phyloP scores from a whole-genome alignment of 2,888 invertebrate species.

The Pyrgus malvae region DNA sequence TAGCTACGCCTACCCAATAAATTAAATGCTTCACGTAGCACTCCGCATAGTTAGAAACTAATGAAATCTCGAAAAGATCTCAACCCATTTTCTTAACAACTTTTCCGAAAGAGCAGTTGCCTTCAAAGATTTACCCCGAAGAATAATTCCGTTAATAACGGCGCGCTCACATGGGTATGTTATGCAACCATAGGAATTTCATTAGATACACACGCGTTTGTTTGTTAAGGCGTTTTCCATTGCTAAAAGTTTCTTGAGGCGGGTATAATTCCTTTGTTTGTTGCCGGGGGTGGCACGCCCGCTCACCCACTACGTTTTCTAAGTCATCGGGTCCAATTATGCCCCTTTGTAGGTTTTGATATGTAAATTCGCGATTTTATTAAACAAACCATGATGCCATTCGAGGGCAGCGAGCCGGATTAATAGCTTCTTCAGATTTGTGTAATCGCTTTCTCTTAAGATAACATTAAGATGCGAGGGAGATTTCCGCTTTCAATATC shows the following conservation, averaged over 20 bases:
- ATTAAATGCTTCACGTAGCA: slow-evolving; percentile 75
- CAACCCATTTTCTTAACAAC: slow-evolving; percentile 82
- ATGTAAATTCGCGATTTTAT: slow-evolving; percentile 82
- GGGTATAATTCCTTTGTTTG: slow-evolving; percentile 83
- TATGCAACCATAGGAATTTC: slow-evolving; percentile 83
- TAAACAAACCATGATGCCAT: slow-evolving; percentile 82
- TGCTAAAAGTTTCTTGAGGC: slow-evolving; percentile 83
- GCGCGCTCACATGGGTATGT: slow-evolving; percentile 75
- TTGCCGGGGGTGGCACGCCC: slow-evolving; percentile 70
- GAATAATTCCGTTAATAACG: slow-evolving; percentile 81
- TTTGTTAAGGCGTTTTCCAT: slow-evolving; percentile 83
- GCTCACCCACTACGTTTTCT: slow-evolving; percentile 79
- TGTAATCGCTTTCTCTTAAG: slow-evolving; percentile 81
- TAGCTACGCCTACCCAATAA: slow-evolving; percentile 80
- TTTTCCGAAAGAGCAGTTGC: slow-evolving; percentile 80
- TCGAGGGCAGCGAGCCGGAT: slow-evolving; percentile 79
- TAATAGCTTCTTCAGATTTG: slow-evolving; percentile 82
- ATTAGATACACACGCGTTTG: slow-evolving; percentile 82
- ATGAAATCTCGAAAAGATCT: slow-evolving; percentile 79
- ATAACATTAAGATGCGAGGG: slow-evolving; percentile 74
- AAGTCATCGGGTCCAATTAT: slow-evolving; percentile 83
- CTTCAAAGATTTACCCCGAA: slow-evolving; percentile 79
- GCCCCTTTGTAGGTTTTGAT: slow-evolving; percentile 83
- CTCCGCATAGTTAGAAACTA: slow-evolving; percentile 80
- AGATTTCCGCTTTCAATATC: slow-evolving; percentile 51